Percentiles rank a stretch among this genome's conserved stretches.
phyloP scores from a whole-genome alignment of 2,797 vertebrate genomes.

The Hippoglossus hippoglossus region DNA sequence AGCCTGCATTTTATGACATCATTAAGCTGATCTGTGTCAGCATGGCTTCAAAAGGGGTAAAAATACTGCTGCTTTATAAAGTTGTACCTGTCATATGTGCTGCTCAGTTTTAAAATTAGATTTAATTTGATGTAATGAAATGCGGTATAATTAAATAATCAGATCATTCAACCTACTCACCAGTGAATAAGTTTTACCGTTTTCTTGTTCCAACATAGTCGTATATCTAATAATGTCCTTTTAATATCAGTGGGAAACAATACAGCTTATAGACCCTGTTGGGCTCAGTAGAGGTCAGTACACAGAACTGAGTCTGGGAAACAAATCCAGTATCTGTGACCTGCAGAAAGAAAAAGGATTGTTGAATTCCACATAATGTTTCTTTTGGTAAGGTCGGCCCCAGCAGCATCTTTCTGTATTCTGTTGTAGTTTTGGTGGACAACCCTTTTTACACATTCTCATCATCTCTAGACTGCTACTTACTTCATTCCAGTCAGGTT shows the following conservation, averaged over 20 bases:
- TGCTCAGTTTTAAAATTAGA: slow-evolving; percentile 1
- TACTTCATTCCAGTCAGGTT: neutral
- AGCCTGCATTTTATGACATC: slow-evolving; percentile 60
- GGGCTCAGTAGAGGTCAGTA: too few species aligned
- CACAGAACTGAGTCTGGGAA: too few species aligned
- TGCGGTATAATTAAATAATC: slow-evolving; percentile 5
- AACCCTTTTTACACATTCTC: neutral
- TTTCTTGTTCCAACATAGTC: too few species aligned
- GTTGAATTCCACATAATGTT: neutral
- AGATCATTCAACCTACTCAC: slow-evolving; percentile 8
- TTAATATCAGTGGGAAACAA: too few species aligned
- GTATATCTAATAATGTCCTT: too few species aligned
- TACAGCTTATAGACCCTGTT: too few species aligned
- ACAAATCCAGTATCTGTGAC: too few species aligned
- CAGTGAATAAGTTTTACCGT: neutral
- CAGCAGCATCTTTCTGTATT: neutral
- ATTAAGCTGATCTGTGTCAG: slow-evolving; percentile 61
- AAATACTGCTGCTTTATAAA: slow-evolving; percentile 23
- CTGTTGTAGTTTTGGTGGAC: neutral
- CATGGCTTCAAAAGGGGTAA: slow-evolving; percentile 32
- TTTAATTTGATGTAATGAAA: slow-evolving; percentile 13
- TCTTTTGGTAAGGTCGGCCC: neutral
- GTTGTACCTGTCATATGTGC: slow-evolving; percentile 14
- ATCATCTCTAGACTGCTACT: neutral
- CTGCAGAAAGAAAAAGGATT: too few species aligned